Evolutionary conservation across 1,140 invertebrate genomes (phyloP).

Genomic region (Achatina immaculata): DNA sequence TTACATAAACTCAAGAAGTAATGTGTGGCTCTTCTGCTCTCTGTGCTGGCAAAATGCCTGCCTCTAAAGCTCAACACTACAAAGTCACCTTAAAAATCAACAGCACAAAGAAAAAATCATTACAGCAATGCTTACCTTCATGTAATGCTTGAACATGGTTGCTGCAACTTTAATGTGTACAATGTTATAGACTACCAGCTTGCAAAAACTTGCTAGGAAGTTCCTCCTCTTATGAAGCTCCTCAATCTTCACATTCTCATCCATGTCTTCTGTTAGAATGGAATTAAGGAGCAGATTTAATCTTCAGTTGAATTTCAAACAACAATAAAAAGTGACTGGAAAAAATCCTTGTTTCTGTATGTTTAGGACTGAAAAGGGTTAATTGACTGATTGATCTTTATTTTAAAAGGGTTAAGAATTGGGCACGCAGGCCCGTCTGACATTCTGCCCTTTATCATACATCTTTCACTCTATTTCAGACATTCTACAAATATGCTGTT

Average conservation of each 20-base stretch:
- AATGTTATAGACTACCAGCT: conserved; percentile 97
- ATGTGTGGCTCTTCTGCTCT: neutral
- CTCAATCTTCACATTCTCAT: conserved; percentile 95
- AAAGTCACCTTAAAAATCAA: no score
- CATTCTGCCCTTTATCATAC: no score
- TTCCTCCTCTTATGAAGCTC: conserved; percentile 95
- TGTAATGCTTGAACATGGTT: conserved; percentile 97
- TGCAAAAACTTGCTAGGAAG: conserved; percentile 96
- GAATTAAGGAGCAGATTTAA: conserved; percentile 4
- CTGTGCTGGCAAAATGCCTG: no score
- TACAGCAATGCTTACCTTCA: conserved; percentile 79
- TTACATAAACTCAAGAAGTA: neutral
- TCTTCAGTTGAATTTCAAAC: neutral
- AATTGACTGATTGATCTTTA: no score
- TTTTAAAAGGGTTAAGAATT: no score
- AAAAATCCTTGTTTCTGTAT: neutral
- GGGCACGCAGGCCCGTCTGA: no score
- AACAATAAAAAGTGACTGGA: neutral
- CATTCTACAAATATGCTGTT: no score
- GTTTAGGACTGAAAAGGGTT: no score
- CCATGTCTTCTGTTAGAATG: conserved; percentile 73
- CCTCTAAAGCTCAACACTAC: no score
- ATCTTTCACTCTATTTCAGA: no score
- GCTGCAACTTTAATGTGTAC: conserved; percentile 91
- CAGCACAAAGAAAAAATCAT: neutral